Base-by-base conservation (phyloP, 1,140 invertebrate genomes). In the Thalassaphorura encarpata region DNA sequence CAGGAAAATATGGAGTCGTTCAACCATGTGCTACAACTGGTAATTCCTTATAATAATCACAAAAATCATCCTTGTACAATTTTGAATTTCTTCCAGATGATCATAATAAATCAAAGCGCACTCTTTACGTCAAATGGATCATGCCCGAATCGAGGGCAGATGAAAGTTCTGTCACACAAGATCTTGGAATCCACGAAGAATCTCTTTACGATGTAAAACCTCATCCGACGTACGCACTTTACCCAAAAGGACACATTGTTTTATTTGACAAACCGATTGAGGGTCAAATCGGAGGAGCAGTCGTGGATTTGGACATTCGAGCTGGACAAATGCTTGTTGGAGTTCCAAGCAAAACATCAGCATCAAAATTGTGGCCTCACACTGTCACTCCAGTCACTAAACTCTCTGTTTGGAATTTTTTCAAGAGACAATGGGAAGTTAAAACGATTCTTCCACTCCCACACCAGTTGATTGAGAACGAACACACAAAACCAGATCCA, bases 371-470 rank as follows among this genome's bases (percentile, higher is more conserved):
- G 16, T 55, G 31, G n/a, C 62, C 62, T 23, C 62, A 63, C 27
- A 8, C 24, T 5, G 52, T 63, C 16, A 46, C 31, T 1, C 58
- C 62, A 53, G 33, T 60, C 23, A 21, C 28, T 16, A 45, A 55
- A 24, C 45, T 58, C 19, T 60, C 51, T 18, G 48, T 33, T 43
- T 63, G 62, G 62, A 63, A 57, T 42, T 63, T 63, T 46, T 60
- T 58, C 43, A 48, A 40, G 1, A 33, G 58, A n/a, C 43, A 47
- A 33, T 63, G 62, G 62, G 15, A 36, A 19, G 1, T 56, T 15
- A 55, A 60, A 27, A 42, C 43, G 2, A 29, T 60, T 1, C n/a
- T n/a, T n/a, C n/a, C n/a, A n/a, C n/a, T n/a, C n/a, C n/a, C n/a
- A n/a, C n/a, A n/a, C n/a, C n/a, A n/a, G n/a, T n/a, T n/a, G n/a